Base-by-base conservation (phyloP, 2,888 invertebrate genomes). In the Oscheius myriophilus region DNA sequence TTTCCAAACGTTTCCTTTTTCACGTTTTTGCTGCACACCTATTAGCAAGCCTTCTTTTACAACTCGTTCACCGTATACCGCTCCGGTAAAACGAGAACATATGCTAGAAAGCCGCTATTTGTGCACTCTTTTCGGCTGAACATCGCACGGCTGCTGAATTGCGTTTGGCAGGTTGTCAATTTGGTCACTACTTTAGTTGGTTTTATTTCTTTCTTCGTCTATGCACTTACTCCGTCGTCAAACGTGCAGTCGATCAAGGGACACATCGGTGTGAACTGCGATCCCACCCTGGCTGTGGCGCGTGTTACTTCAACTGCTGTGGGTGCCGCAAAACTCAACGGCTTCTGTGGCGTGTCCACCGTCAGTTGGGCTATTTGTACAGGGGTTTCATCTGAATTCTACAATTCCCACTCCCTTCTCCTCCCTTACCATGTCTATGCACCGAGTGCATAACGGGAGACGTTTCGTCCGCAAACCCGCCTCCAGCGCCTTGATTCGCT, bases 401-500 rank as follows among this genome's bases (percentile, higher is more conserved):
- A 59, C 23, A 1, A 59, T 33, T 21, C n/a, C 41, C 42, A 41
- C 33, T 26, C 14, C 1, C 14, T 14, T 12, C 16, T 26, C 26
- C 12, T 14, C n/a, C 9, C n/a, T 11, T 26, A 11, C 43, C 43
- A 1, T 25, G 14, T 59, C 45, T 16, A 7, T 16, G 21, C 14
- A 43, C 43, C 6, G 53, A 16, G 53, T 23, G 11, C 1, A 54
- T 54, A 9, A 14, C 16, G 4, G 57, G 23, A 49, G 49, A 23
- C 18, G 18, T 57, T 21, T 57, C 57, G 39, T 71, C 73, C 12
- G 70, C 75, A 52, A 80, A 80, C 23, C 66, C 69, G 14, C 81
- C 81, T 11, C 81, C 81, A 41, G 79, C 81, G 3, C 80, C 78
- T 52, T 73, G 75, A 1, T 79, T 73, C 2, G 73, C 67, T 14